A percentile compares a stretch with the other conserved stretches of the same genome.
Conservation (phyloP, 2,888 invertebrate species). For the Deilephila elpenor region DNA sequence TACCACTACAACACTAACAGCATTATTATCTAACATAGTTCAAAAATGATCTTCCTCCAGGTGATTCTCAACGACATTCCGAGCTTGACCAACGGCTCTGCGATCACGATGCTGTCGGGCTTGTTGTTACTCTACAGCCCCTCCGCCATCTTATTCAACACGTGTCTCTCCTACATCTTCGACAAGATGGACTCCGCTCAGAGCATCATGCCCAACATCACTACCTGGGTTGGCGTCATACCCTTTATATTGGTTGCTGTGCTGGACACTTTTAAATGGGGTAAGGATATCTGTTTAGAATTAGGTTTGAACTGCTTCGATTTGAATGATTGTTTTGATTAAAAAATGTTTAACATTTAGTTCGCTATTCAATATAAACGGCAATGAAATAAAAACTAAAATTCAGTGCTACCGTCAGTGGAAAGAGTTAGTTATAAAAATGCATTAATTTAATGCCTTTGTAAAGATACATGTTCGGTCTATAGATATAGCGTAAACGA, state of each 20-base stretch:
- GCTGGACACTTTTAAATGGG: slow-evolving; percentile 89
- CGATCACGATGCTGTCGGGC: slow-evolving; percentile 87
- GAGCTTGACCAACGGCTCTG: slow-evolving; percentile 88
- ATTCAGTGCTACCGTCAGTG: too few relatives aligned
- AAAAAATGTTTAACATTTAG: too few relatives aligned
- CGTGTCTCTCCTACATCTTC: slow-evolving; percentile 91
- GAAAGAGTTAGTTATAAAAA: too few relatives aligned
- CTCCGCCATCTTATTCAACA: slow-evolving; percentile 90
- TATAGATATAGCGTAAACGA: too few relatives aligned
- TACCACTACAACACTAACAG: background rate
- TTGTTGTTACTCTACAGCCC: slow-evolving; percentile 89
- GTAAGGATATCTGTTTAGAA: slow-evolving; percentile 69
- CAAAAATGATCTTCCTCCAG: slow-evolving; percentile 53
- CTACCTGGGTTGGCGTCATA: slow-evolving; percentile 89
- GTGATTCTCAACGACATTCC: slow-evolving; percentile 89
- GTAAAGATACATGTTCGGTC: too few relatives aligned
- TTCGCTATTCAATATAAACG: too few relatives aligned
- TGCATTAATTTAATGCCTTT: too few relatives aligned
- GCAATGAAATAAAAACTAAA: too few relatives aligned
- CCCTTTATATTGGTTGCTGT: slow-evolving; percentile 90
- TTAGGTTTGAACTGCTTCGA: background rate
- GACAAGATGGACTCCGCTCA: slow-evolving; percentile 93
- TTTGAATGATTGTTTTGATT: too few relatives aligned
- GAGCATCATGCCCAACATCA: slow-evolving; percentile 90
- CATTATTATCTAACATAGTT: background rate